A percentile compares a stretch with the other conserved stretches of the same genome.
Evolutionary conservation across 2,797 vertebrate genomes (phyloP).

Genomic region (Tragopan temminckii): DNA sequence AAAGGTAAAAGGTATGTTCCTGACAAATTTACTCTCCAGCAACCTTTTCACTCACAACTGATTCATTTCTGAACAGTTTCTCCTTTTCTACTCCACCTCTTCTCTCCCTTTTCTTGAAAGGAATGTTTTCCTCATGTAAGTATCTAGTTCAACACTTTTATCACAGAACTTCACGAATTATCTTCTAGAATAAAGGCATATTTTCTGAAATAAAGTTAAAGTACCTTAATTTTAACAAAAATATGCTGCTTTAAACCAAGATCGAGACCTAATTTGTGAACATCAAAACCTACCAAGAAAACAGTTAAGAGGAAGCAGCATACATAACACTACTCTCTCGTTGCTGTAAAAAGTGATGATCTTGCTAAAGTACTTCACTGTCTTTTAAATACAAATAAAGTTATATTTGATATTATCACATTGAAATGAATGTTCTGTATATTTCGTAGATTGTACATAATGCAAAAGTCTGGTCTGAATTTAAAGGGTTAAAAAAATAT

Average conservation of each 20-base stretch:
- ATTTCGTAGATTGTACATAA: background rate
- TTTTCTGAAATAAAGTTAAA: background rate
- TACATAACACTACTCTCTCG: background rate
- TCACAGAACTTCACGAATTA: background rate
- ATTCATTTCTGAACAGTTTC: background rate
- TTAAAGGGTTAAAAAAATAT: background rate
- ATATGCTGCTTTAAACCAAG: background rate
- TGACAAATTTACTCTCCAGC: background rate
- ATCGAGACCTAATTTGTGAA: background rate
- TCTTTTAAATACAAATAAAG: conserved; percentile 33
- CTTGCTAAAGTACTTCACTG: background rate
- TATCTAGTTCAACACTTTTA: background rate
- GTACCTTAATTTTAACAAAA: background rate
- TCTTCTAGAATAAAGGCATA: background rate
- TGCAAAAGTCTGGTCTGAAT: background rate
- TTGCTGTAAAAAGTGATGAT: background rate
- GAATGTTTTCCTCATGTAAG: background rate
- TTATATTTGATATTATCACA: background rate
- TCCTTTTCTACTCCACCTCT: background rate
- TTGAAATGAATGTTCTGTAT: background rate
- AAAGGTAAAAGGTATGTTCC: background rate
- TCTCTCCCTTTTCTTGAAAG: background rate
- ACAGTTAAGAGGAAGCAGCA: background rate
- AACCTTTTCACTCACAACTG: background rate
- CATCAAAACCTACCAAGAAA: background rate